Percentiles rank a stretch among this genome's conserved stretches.
phyloP scores from a whole-genome alignment of 2,888 invertebrate genomes.

The Tupiocoris notatus region DNA sequence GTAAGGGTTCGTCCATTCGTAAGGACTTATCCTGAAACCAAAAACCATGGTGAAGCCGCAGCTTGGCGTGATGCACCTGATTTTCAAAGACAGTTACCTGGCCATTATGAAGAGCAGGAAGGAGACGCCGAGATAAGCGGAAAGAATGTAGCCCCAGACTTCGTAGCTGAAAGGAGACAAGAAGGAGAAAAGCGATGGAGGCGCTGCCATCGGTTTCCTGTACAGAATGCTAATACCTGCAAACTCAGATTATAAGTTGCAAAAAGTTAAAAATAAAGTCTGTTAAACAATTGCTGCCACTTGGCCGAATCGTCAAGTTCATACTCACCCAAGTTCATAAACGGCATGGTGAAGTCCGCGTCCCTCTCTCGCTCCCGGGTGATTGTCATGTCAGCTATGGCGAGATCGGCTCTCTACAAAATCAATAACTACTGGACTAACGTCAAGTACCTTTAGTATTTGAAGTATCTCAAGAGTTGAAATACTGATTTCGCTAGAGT shows the following conservation, averaged over 20 bases:
- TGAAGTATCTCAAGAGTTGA: background rate
- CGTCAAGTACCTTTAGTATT: background rate
- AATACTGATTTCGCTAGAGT: background rate
- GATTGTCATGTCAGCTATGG: constrained; percentile 86
- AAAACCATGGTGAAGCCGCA: no score
- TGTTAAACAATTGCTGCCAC: no score
- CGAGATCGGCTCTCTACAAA: constrained; percentile 78
- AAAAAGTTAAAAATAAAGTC: no score
- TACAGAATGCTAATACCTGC: constrained; percentile 65
- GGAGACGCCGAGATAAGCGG: constrained; percentile 64
- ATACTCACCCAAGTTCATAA: constrained; percentile 77
- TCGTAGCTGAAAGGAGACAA: constrained; percentile 64
- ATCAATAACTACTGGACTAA: background rate
- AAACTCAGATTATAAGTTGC: no score
- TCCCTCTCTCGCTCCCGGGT: constrained; percentile 84
- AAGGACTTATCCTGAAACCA: constrained; percentile 59
- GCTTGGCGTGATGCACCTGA: no score
- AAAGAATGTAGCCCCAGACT: constrained; percentile 65
- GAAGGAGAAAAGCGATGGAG: constrained; percentile 70
- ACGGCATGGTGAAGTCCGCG: constrained; percentile 93
- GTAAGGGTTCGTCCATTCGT: constrained; percentile 67
- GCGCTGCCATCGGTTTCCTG: constrained; percentile 63
- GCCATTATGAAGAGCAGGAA: constrained; percentile 64
- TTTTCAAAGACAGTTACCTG: no score
- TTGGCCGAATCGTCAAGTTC: background rate